Evolutionary conservation across 2,113 vertebrate genomes (phyloP), one percentile per base, ranked within the genome.

Genomic region (Urocolius indicus): DNA sequence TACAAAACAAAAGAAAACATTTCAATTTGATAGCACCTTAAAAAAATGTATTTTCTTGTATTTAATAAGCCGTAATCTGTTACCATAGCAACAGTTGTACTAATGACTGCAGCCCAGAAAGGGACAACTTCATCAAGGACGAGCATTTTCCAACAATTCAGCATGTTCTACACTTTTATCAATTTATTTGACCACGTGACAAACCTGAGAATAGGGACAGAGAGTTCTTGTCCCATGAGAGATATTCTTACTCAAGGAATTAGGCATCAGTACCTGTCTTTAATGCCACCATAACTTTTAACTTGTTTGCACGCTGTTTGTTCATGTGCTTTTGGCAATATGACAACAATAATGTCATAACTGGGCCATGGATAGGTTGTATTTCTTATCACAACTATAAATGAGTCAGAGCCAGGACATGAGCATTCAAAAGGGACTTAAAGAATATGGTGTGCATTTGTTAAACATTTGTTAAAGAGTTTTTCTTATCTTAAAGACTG

Each of bases 291-390:
- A 45, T 13, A 5, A 32, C 24, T 59, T 84, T 75, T 65, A 43
- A 51, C 55, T 67, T 38, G 16, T 65, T 93, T 78, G 27, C 38
- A 75, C 29, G 11, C 43, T 72, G 23, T 20, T 79, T 83, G 29
- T 61, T 73, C 3, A 0, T n/a, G 55, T 78, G n/a, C 4, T 0
- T 84, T 78, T 82, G 71, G 54, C 16, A n/a, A 22, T 51, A 6
- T 52, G 71, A 41, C 34, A 74, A 14, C 4, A 43, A 34, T 46
- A 51, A n/a, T 49, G 12, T 41, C 43, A 3, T 45, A 46, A 71
- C 1, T 57, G 62, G 29, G 30, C 36, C 0, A 0, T 32, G 58
- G 15, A 29, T 83, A n/a, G 7, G 11, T 41, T 80, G 49, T 20
- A 59, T 73, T 72, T 90, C 41, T 41, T 54, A 7, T 58, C 62